These are phyloP conservation scores for Ostrea edulis DNA, from an alignment of 1,140 invertebrate species.

Conservation along the genomic window DNA sequence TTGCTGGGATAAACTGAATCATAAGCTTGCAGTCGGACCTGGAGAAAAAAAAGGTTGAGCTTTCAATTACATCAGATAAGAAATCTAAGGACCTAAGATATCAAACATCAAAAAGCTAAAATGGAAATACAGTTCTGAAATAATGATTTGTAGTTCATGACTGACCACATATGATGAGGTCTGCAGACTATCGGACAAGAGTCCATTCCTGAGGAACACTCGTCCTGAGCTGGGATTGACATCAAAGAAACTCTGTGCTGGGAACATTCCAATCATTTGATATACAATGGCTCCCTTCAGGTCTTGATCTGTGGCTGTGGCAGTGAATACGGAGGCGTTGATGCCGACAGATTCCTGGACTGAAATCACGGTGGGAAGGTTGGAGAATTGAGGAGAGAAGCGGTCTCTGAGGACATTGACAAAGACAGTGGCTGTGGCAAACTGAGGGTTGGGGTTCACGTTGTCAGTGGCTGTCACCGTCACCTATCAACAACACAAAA, in stretches of 20 bases:
- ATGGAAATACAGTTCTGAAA: neutral
- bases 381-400: conserved; percentile 52
- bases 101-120: neutral
- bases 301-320: conserved; percentile 60
- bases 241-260: conserved; percentile 83
- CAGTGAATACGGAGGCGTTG: conserved; percentile 49
- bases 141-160: neutral
- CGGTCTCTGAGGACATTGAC: conserved; percentile 63
- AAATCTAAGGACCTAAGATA: neutral
- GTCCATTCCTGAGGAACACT: conserved; percentile 88
- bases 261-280: conserved; percentile 65
- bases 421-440: conserved; percentile 57
- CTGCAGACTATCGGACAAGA: conserved; percentile 87
- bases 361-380: conserved; percentile 55
- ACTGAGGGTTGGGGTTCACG: conserved; percentile 57
- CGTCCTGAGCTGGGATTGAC: conserved; percentile 92
- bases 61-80: neutral
- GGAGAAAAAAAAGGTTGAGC: neutral
- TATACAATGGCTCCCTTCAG: conserved; percentile 63
- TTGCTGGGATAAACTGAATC: conserved; percentile 86
- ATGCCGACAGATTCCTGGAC: conserved; percentile 50
- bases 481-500: conserved; percentile 54
- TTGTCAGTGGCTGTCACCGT: conserved; percentile 62
- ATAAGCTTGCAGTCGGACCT: conserved; percentile 87
- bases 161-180: conserved; percentile 58